phyloP scores from a whole-genome alignment of 2,888 invertebrate genomes.

The Ormia ochracea region DNA sequence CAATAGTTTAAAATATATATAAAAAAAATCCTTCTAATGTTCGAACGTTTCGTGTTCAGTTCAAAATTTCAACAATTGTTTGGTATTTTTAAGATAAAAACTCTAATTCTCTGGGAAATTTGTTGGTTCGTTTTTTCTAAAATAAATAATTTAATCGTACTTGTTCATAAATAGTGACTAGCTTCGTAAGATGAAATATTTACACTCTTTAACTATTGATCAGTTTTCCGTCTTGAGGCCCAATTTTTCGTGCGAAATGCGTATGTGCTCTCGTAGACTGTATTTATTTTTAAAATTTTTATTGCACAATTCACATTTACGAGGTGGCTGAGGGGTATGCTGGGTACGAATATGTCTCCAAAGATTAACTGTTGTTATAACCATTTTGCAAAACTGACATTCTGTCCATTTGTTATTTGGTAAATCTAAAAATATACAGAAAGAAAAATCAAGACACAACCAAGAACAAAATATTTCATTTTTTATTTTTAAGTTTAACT shows the following conservation, averaged over 20 bases:
- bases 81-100: not conserved
- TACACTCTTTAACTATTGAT: constrained; percentile 65
- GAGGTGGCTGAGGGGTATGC: constrained; percentile 77
- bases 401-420: constrained; percentile 78
- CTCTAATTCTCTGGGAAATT: not conserved
- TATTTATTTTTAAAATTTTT: constrained; percentile 78
- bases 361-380: constrained; percentile 77
- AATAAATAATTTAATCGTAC: constrained; percentile 8
- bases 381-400: constrained; percentile 78
- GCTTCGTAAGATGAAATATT: constrained; percentile 61
- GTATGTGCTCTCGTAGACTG: constrained; percentile 77
- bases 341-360: constrained; percentile 78
- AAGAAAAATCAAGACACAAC: constrained; percentile 64
- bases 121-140: not conserved
- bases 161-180: constrained; percentile 41
- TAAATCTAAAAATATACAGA: constrained; percentile 77
- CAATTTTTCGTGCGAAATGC: constrained; percentile 77
- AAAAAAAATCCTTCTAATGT: not conserved
- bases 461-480: constrained; percentile 38
- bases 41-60: not conserved
- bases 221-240: constrained; percentile 73
- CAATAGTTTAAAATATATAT: not conserved
- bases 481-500: constrained; percentile 21
- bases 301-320: constrained; percentile 77
- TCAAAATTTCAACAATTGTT: not conserved